Percentiles rank a stretch among this genome's conserved stretches.
Conservation (phyloP, 1,140 invertebrate species). For the Conus betulinus region DNA sequence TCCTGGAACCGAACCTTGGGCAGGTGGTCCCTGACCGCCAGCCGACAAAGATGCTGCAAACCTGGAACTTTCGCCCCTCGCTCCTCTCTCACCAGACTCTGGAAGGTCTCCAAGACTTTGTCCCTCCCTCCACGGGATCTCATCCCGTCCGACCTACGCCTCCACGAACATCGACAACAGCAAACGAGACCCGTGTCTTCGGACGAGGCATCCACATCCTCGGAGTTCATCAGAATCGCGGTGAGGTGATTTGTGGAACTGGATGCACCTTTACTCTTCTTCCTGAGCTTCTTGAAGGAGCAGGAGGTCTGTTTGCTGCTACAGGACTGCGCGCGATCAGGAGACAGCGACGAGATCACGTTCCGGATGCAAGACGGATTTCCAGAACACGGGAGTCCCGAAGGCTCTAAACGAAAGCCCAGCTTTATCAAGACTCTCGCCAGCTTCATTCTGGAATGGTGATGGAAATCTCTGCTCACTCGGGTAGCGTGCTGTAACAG, state of each 20-base stretch:
- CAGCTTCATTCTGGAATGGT: constrained; percentile 49
- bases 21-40: constrained; percentile 1
- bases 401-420: constrained; percentile 44
- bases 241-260: neutral
- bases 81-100: neutral
- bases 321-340: neutral
- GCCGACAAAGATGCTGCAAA: constrained; percentile 13
- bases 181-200: too few relatives aligned
- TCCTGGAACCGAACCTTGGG: constrained; percentile 3
- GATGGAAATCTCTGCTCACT: constrained; percentile 48
- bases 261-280: neutral
- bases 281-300: neutral
- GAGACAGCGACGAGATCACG: too few relatives aligned
- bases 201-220: neutral
- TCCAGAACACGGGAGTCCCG: neutral
- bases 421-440: constrained; percentile 51
- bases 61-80: neutral
- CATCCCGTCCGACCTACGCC: neutral
- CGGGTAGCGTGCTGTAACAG: constrained; percentile 53
- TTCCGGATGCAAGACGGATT: neutral
- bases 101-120: neutral
- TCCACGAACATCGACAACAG: neutral
- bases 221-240: neutral
- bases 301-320: neutral
- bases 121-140: neutral